Evolutionary conservation across 2,888 invertebrate genomes (phyloP).

Genomic region (Cotesia congregata): DNA sequence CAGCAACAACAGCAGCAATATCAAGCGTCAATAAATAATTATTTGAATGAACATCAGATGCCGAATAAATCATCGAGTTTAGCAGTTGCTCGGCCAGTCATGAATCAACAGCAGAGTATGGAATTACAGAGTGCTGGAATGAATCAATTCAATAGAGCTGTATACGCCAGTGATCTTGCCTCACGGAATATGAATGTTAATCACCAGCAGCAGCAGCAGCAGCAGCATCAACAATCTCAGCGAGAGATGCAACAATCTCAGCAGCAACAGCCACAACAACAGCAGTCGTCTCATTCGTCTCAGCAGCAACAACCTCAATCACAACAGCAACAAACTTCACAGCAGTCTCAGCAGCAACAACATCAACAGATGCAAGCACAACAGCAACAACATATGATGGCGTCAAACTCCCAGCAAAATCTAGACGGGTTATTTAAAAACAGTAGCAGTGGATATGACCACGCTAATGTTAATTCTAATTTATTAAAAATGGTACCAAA

Average conservation of each 20-base stretch:
- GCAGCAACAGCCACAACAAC: constrained; percentile 48
- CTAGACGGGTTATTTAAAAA: constrained; percentile 63
- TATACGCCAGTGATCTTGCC: constrained; percentile 60
- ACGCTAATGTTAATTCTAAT: constrained; percentile 63
- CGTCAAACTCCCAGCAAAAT: constrained; percentile 60
- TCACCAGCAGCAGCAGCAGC: constrained; percentile 56
- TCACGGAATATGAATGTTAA: constrained; percentile 54
- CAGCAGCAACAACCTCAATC: constrained; percentile 61
- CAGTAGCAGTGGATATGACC: constrained; percentile 58
- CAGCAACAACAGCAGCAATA: constrained; percentile 61
- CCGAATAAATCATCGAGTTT: constrained; percentile 64
- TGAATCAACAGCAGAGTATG: constrained; percentile 57
- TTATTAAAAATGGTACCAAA: constrained; percentile 70
- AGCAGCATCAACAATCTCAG: constrained; percentile 45
- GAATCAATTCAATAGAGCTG: constrained; percentile 60
- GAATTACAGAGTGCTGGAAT: constrained; percentile 49
- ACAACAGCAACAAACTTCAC: constrained; percentile 59
- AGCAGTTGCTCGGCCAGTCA: constrained; percentile 65
- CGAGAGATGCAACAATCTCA: constrained; percentile 21
- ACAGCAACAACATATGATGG: constrained; percentile 55
- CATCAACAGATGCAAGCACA: constrained; percentile 56
- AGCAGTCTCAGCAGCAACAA: constrained; percentile 54
- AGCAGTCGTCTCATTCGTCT: constrained; percentile 47
- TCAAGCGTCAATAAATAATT: constrained; percentile 59
- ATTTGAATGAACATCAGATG: constrained; percentile 56